A percentile compares a stretch with the other conserved stretches of the same genome.
phyloP scores from a whole-genome alignment of 2,797 vertebrate species.

The Sebastes ruberrimus region DNA sequence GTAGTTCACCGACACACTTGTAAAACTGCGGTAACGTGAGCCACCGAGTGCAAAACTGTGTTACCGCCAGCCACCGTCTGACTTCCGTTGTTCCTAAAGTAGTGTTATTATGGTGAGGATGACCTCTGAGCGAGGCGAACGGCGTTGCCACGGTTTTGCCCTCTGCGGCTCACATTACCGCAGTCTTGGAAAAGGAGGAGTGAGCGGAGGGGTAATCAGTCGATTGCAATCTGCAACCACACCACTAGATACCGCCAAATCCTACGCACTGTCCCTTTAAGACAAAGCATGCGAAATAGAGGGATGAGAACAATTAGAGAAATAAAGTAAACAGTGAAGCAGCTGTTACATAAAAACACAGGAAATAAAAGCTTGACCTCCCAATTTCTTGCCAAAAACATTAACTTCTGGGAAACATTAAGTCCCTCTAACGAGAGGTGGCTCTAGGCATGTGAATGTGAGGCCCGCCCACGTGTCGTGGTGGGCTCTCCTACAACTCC shows the following conservation, averaged over 20 bases:
- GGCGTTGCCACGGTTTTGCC: too few species aligned
- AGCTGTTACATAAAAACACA: neutral
- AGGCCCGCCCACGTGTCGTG: constrained; percentile 7
- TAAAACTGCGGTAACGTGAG: neutral
- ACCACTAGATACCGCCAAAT: too few species aligned
- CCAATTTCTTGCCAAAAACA: neutral
- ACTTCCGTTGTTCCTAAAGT: neutral
- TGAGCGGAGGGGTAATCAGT: rapidly evolving
- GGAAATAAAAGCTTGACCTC: neutral
- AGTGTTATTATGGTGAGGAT: neutral
- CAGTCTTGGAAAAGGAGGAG: too few species aligned
- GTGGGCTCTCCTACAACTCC: constrained; percentile 31
- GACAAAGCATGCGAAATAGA: neutral
- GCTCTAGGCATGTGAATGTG: constrained; percentile 3
- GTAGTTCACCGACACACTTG: too few species aligned
- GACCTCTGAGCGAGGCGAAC: too few species aligned
- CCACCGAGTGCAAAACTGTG: neutral
- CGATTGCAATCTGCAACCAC: too few species aligned
- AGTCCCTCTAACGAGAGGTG: neutral
- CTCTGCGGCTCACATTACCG: too few species aligned
- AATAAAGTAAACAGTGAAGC: neutral
- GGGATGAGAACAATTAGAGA: neutral
- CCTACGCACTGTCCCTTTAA: neutral
- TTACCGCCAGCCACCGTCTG: rapidly evolving
- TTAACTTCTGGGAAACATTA: neutral